Evolutionary conservation across 2,888 invertebrate species (phyloP).

Genomic region (Malthinus seriepunctatus): DNA sequence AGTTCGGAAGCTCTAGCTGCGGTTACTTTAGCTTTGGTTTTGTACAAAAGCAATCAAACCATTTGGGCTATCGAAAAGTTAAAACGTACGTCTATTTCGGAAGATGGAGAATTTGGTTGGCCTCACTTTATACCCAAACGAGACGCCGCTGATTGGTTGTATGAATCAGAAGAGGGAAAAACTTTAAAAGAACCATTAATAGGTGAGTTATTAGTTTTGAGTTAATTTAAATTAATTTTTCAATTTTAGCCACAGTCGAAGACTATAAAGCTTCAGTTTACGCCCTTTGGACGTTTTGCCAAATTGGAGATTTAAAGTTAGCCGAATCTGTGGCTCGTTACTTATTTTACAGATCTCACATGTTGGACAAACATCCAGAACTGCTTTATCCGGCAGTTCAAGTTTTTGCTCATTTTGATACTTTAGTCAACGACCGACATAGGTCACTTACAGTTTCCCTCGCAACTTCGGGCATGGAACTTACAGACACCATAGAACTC

Average conservation of each 20-base stretch:
- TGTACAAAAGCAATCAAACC: conserved; percentile 54
- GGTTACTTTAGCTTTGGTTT: conserved; percentile 62
- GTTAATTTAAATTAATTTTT: too few relatives aligned
- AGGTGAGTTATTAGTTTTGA: conserved; percentile 37
- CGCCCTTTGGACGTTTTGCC: conserved; percentile 62
- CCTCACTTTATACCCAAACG: conserved; percentile 59
- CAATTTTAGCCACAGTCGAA: conserved; percentile 59
- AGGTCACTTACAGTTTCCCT: conserved; percentile 66
- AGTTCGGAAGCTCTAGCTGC: conserved; percentile 65
- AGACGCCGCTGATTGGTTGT: conserved; percentile 67
- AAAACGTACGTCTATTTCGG: conserved; percentile 65
- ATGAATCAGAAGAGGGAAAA: conserved; percentile 61
- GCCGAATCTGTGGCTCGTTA: conserved; percentile 68
- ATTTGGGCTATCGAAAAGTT: conserved; percentile 63
- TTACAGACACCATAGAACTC: conserved; percentile 68
- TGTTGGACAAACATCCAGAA: conserved; percentile 65
- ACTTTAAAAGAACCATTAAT: conserved; percentile 60
- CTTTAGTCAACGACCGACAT: conserved; percentile 63
- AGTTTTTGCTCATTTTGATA: conserved; percentile 64
- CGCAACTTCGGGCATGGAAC: conserved; percentile 72
- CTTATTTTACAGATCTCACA: conserved; percentile 68
- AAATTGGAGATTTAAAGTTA: conserved; percentile 63
- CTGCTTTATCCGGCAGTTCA: conserved; percentile 64
- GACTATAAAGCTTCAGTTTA: conserved; percentile 68
- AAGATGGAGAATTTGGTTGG: conserved; percentile 72